A percentile compares a stretch with the other conserved stretches of the same genome.
These are phyloP conservation scores for Sebastolobus altivelis DNA, from an alignment of 2,797 vertebrate species.

Conservation along the genomic window DNA sequence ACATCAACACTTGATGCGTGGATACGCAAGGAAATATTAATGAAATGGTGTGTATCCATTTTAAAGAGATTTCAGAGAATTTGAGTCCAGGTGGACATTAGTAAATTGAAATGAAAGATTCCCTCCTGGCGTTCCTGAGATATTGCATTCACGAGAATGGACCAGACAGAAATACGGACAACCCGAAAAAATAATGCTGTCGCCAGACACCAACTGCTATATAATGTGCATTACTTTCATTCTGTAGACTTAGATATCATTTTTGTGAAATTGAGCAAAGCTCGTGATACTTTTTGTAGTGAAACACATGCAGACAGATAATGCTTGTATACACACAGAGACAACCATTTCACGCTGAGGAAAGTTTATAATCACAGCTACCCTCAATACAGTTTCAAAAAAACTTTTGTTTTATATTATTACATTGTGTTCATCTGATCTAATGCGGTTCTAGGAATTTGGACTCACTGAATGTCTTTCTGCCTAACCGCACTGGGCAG, in stretches of 20 bases:
- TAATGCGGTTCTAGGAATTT: not conserved
- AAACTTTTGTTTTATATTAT: not conserved
- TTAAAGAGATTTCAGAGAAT: not conserved
- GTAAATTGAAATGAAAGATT: too few relatives aligned
- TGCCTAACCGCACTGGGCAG: not conserved
- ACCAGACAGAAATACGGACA: too few relatives aligned
- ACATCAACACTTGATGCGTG: constrained; percentile 16
- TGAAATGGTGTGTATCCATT: not conserved
- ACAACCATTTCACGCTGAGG: not conserved
- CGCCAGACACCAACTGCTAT: not conserved
- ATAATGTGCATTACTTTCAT: not conserved
- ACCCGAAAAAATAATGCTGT: too few relatives aligned
- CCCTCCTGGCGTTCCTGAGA: too few relatives aligned
- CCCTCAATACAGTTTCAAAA: not conserved
- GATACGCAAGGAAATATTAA: constrained; percentile 16
- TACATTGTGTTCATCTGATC: not conserved
- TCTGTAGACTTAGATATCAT: not conserved
- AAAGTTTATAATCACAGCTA: not conserved
- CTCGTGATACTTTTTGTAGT: not conserved
- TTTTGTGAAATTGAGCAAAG: not conserved
- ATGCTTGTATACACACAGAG: not conserved
- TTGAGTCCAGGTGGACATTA: too few relatives aligned
- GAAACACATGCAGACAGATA: not conserved
- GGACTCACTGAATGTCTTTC: not conserved
- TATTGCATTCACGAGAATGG: too few relatives aligned